Percentiles rank a stretch among this genome's conserved stretches.
Evolutionary conservation across 2,113 vertebrate species (phyloP).

Genomic region (human (Homo sapiens)): DNA sequence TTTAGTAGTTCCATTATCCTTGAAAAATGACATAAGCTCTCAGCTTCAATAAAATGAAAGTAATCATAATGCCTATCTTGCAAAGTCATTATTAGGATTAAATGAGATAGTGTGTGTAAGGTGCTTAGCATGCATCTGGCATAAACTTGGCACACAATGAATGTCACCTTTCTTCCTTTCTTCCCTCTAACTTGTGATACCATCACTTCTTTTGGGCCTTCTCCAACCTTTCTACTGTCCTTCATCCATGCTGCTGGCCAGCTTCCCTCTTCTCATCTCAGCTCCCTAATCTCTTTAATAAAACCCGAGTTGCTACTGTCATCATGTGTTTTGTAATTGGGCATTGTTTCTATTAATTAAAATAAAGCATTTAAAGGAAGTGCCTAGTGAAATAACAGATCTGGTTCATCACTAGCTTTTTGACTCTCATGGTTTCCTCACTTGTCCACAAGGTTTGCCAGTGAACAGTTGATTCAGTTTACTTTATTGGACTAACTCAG

Average conservation of each 20-base stretch:
- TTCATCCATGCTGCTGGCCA: background rate
- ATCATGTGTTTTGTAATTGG: background rate
- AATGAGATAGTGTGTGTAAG: background rate
- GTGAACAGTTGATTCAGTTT: conserved; percentile 36
- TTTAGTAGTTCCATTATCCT: background rate
- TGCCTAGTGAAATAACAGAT: background rate
- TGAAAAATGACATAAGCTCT: conserved; percentile 10
- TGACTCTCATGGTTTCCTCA: background rate
- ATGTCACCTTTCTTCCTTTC: background rate
- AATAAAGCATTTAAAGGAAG: background rate
- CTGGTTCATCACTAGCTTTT: background rate
- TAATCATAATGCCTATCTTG: background rate
- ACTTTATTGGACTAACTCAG: conserved; percentile 33
- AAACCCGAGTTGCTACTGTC: background rate
- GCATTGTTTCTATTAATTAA: background rate
- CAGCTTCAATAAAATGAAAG: conserved; percentile 18
- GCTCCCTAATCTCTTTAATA: background rate
- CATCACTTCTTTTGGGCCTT: background rate
- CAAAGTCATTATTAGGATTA: background rate
- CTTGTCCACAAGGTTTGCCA: background rate
- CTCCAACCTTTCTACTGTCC: background rate
- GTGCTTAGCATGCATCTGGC: background rate
- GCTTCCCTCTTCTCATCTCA: background rate
- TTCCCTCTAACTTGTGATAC: background rate
- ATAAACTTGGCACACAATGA: background rate